Base-by-base conservation (phyloP, 2,888 invertebrate species). In the Pammene aurita region DNA sequence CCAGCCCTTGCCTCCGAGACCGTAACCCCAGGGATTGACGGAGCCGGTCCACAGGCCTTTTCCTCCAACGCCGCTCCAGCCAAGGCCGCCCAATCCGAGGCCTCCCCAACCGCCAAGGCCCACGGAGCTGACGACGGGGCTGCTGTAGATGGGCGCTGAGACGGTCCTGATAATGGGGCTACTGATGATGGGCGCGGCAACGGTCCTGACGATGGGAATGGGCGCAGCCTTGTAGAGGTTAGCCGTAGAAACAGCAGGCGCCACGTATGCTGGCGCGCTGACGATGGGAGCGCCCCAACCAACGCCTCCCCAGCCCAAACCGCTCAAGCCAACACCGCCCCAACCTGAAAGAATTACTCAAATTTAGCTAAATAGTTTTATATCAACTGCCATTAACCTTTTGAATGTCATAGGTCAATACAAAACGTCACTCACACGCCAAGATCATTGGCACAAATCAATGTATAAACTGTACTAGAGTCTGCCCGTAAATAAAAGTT, bases 191-290 rank as follows among this genome's bases (percentile, higher is more conserved):
- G 83, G 79, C 0, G 82, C 80, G 7, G 80, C 76, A 4, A 80
- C 75, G 11, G 87, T 85, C 57, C 74, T 84, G 72, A 89, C 80
- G 10, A 91, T 71, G 2, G 89, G 82, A 54, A 91, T 89, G 0
- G 89, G 88, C 14, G 89, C 84, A 0, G 89, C 90, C 69, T 84
- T 88, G 65, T 81, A 72, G 11, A 89, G 41, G 77, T 85, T 89
- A 9, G 87, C 85, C 42, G 85, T 80, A 44, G 91, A 92, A 57
- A 90, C 80, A 46, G 88, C 87, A 0, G 88, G 87, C 2, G 85
- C 82, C 35, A 80, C 72, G 65, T 81, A 73, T 26, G 26, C 26
- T 4, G 26, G 26, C 26, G 26, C 26, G 26, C 26, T 26, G 26
- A 26, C 4, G 26, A 26, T 26, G 14, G 79, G 74, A 4, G 72